Conservation (phyloP, 2,113 vertebrate genomes). For the Scolopax mira region DNA sequence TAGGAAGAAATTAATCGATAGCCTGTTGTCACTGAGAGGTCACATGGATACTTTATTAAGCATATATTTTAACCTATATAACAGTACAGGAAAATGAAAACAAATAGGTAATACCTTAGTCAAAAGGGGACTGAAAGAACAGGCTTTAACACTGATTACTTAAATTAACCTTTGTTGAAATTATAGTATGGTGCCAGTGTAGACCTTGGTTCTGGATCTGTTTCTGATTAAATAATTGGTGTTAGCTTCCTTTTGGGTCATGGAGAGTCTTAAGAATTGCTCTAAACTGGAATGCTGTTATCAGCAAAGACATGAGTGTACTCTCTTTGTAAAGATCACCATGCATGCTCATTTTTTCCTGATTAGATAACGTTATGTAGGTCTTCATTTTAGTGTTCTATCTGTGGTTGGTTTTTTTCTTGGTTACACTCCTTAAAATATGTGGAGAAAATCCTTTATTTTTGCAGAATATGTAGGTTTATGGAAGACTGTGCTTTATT, state of each 20-base stretch:
- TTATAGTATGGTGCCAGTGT: not conserved
- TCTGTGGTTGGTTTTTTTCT: too few species aligned
- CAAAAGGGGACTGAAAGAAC: not conserved
- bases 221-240: not conserved
- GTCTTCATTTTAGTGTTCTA: not conserved
- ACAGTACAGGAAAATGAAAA: not conserved
- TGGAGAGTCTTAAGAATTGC: not conserved
- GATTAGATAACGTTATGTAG: not conserved
- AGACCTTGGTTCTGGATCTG: not conserved
- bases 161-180: not conserved
- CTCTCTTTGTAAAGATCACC: not conserved
- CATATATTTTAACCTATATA: not conserved
- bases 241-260: not conserved
- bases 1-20: rapidly evolving
- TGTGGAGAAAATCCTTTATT: not conserved
- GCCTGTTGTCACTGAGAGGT: not conserved
- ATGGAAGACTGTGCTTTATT: not conserved
- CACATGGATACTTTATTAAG: not conserved
- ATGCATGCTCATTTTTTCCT: not conserved
- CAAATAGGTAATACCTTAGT: not conserved
- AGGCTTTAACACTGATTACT: not conserved
- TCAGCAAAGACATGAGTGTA: not conserved
- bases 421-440: not conserved
- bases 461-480: not conserved
- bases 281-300: not conserved